These are phyloP conservation scores for Rafetus swinhoei DNA, from an alignment of 2,113 vertebrate genomes.

Conservation along the genomic window DNA sequence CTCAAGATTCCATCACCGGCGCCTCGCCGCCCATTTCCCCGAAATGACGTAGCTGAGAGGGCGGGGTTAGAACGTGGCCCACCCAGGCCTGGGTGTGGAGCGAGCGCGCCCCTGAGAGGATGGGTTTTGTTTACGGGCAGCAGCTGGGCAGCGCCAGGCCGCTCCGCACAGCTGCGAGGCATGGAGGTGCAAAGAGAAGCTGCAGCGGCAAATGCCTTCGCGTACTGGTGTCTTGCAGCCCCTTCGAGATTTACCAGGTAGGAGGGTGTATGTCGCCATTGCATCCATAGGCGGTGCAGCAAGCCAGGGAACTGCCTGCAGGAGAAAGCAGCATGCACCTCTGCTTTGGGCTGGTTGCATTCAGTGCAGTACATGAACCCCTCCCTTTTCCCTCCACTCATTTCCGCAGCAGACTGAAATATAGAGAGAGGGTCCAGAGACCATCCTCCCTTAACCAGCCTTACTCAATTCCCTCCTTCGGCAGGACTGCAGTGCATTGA, in stretches of 20 bases:
- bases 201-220: neutral
- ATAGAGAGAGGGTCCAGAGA: neutral
- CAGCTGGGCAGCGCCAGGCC: neutral
- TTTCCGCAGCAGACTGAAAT: neutral
- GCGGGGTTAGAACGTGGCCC: neutral
- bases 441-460: neutral
- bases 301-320: neutral
- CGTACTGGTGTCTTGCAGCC: neutral
- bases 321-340: neutral
- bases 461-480: neutral
- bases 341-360: neutral
- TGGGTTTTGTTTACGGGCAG: too few relatives aligned
- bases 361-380: neutral
- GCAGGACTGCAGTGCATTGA: neutral
- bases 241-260: neutral
- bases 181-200: neutral
- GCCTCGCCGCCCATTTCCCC: neutral
- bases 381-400: neutral
- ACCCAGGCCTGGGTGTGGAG: neutral
- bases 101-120: accelerated
- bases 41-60: neutral
- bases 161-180: neutral
- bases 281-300: neutral
- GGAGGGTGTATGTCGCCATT: neutral
- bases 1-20: too few relatives aligned